phyloP scores from a whole-genome alignment of 2,888 invertebrate genomes.

The Ichneumoninae sp. region DNA sequence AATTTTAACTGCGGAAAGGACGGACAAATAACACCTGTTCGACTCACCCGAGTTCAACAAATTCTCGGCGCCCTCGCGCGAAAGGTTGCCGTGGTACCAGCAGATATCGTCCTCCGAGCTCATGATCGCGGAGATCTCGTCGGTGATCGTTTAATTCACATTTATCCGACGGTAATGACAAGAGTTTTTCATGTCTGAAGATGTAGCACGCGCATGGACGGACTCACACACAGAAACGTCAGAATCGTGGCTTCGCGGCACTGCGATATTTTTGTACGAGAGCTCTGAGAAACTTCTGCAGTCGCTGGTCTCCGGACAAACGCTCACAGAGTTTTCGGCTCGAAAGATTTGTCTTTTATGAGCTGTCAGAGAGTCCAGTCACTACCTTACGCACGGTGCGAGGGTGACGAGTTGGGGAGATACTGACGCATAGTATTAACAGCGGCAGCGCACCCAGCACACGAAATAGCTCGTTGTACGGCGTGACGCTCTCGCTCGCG shows the following conservation, averaged over 20 bases:
- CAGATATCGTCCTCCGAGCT: constrained; percentile 91
- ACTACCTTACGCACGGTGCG: constrained; percentile 48
- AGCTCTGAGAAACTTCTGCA: not conserved
- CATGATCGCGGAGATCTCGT: constrained; percentile 82
- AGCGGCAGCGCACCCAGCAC: constrained; percentile 29
- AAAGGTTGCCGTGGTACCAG: constrained; percentile 94
- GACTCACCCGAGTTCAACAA: constrained; percentile 88
- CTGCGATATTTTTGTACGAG: not conserved
- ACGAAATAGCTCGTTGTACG: constrained; percentile 26
- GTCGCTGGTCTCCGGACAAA: not conserved
- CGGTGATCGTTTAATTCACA: constrained; percentile 23
- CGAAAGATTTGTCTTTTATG: constrained; percentile 11
- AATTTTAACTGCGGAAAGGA: not conserved
- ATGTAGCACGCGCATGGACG: constrained; percentile 9
- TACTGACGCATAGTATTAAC: constrained; percentile 59
- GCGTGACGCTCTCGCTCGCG: constrained; percentile 30
- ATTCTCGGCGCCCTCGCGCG: constrained; percentile 90
- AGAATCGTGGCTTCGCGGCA: not conserved
- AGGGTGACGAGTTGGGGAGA: constrained; percentile 50
- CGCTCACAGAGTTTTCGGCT: constrained; percentile 3
- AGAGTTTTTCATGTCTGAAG: constrained; percentile 50
- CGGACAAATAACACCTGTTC: constrained; percentile 40
- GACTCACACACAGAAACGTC: constrained; percentile 6
- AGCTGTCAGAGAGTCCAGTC: constrained; percentile 64
- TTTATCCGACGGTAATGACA: constrained; percentile 29